Conservation (phyloP, 2,113 vertebrate species). For the Sceloporus tristichus region DNA sequence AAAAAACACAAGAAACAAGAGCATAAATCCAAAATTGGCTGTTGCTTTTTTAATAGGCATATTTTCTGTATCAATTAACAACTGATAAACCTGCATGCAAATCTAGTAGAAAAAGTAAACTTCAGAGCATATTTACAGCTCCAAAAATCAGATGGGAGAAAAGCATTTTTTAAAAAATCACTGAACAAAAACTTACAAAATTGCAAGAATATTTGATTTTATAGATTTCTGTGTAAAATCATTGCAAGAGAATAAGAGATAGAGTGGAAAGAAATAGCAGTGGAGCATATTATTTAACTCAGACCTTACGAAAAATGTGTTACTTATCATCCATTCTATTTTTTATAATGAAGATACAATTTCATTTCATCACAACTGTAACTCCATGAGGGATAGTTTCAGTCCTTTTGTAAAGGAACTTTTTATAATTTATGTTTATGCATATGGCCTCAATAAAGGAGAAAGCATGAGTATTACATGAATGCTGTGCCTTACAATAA, state of each 20-base stretch:
- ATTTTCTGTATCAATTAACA: neutral
- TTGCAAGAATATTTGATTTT: neutral
- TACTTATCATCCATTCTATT: neutral
- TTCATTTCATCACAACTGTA: neutral
- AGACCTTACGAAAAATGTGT: neutral
- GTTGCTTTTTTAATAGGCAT: neutral
- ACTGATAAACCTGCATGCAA: slow-evolving; percentile 7
- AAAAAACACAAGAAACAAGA: neutral
- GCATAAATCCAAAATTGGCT: neutral
- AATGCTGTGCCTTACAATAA: neutral
- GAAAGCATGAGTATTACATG: neutral
- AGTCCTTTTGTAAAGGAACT: neutral
- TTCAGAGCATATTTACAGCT: slow-evolving; percentile 10
- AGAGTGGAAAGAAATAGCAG: slow-evolving; percentile 24
- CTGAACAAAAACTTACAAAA: slow-evolving; percentile 15
- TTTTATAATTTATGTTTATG: neutral
- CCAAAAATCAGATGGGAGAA: slow-evolving; percentile 20
- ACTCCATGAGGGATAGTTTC: neutral
- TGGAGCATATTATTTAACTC: neutral
- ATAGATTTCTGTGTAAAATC: neutral
- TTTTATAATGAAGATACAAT: neutral
- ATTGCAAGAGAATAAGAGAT: neutral
- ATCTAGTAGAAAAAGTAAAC: neutral
- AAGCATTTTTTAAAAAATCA: neutral
- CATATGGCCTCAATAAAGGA: neutral